A percentile compares a stretch with the other conserved stretches of the same genome.
Conservation (phyloP, 2,888 invertebrate species). For the Philopedon plagiatum region DNA sequence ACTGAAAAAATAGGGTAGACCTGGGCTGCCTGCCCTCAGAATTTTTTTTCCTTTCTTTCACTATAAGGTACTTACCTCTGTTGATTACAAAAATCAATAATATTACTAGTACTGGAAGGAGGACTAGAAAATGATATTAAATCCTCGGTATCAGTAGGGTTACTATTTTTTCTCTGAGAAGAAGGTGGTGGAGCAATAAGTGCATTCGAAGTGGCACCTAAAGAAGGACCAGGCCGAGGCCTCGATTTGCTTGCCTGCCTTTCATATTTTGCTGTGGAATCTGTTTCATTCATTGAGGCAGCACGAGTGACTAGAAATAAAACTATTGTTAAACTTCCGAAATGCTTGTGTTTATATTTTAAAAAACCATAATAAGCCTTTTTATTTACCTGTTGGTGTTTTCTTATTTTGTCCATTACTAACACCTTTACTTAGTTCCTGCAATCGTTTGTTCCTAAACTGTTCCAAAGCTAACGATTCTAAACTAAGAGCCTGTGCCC, state of each 20-base stretch:
- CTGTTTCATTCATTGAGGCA: conserved; percentile 66
- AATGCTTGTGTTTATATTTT: not conserved
- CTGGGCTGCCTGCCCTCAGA: too few relatives aligned
- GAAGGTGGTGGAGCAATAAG: conserved; percentile 70
- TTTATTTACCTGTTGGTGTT: conserved; percentile 36
- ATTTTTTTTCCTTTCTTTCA: not conserved
- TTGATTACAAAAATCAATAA: conserved; percentile 73
- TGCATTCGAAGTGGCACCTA: conserved; percentile 62
- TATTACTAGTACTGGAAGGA: conserved; percentile 72
- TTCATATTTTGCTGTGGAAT: conserved; percentile 61
- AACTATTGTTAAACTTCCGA: not conserved
- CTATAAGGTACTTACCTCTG: conserved; percentile 68
- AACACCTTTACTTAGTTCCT: conserved; percentile 60
- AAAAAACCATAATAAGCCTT: not conserved
- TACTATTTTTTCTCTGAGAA: conserved; percentile 66
- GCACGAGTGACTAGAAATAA: conserved; percentile 63
- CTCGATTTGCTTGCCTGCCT: conserved; percentile 71
- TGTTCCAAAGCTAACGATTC: conserved; percentile 89
- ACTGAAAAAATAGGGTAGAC: too few relatives aligned
- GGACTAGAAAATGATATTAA: conserved; percentile 82
- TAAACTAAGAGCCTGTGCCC: conserved; percentile 89
- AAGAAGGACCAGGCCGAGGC: conserved; percentile 73
- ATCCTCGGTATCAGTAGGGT: conserved; percentile 71
- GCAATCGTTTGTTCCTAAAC: conserved; percentile 78
- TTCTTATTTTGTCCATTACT: conserved; percentile 45